These are phyloP conservation scores for Hydroisotoma schaefferi DNA, from an alignment of 2,888 invertebrate species.

Conservation along the genomic window DNA sequence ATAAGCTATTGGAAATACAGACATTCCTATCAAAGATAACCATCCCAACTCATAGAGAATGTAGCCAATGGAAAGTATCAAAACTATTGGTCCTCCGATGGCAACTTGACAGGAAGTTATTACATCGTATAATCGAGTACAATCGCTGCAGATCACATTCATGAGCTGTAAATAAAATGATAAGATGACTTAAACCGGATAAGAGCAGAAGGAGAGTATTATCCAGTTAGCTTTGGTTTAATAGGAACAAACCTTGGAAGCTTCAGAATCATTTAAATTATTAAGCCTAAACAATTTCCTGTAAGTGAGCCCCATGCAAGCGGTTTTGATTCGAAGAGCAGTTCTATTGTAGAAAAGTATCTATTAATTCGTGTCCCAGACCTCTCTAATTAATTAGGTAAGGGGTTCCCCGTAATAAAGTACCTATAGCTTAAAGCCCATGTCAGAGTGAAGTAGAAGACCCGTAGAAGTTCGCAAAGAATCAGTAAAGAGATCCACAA, in stretches of 20 bases:
- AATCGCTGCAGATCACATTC: slow-evolving; percentile 60
- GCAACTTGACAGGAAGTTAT: slow-evolving; percentile 57
- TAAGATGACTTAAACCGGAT: too few species aligned
- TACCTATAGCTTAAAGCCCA: slow-evolving; percentile 57
- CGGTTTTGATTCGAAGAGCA: slow-evolving; percentile 53
- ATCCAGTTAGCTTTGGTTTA: too few species aligned
- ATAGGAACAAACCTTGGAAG: slow-evolving; percentile 54
- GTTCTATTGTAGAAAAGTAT: slow-evolving; percentile 42
- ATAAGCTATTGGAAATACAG: slow-evolving; percentile 57
- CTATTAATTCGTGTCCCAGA: neutral
- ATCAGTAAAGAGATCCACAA: slow-evolving; percentile 55
- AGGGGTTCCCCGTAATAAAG: neutral
- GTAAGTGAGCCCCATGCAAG: slow-evolving; percentile 53
- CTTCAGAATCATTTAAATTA: slow-evolving; percentile 52
- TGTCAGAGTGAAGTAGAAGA: slow-evolving; percentile 54
- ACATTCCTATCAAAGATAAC: slow-evolving; percentile 57
- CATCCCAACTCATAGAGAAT: slow-evolving; percentile 57
- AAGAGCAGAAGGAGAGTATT: too few species aligned
- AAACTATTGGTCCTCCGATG: slow-evolving; percentile 58
- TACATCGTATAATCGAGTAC: slow-evolving; percentile 58
- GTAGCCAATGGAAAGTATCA: slow-evolving; percentile 55
- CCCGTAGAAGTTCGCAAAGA: slow-evolving; percentile 54
- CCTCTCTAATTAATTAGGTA: neutral
- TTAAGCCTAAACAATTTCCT: slow-evolving; percentile 53
- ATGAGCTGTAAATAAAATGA: slow-evolving; percentile 55